Conservation (phyloP, 2,888 invertebrate species). For the Coelinius sp. region DNA sequence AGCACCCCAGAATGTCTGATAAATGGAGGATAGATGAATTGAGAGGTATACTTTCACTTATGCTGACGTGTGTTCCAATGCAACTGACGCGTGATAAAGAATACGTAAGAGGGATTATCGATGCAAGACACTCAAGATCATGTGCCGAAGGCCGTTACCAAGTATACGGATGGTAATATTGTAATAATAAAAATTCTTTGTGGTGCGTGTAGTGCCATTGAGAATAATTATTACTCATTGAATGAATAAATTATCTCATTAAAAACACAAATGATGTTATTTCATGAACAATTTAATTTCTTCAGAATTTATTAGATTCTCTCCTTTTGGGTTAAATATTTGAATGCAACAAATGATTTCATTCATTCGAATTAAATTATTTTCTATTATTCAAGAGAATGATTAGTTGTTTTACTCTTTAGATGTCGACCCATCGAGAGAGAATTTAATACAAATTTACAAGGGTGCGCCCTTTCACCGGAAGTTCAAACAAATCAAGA, state of each 20-base stretch:
- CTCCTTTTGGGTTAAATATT: no score
- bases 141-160: constrained; percentile 10
- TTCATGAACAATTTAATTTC: not conserved
- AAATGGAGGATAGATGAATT: not conserved
- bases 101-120: constrained; percentile 8
- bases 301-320: no score
- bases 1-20: not conserved
- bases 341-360: not conserved
- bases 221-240: not conserved
- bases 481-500: constrained; percentile 54
- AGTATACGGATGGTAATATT: constrained; percentile 10
- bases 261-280: not conserved
- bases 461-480: constrained; percentile 50
- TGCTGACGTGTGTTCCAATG: not conserved
- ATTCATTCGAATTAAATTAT: not conserved
- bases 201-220: not conserved
- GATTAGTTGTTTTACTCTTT: not conserved
- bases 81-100: constrained; percentile 10
- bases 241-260: not conserved
- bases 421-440: not conserved
- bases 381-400: not conserved
- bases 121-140: constrained; percentile 17
- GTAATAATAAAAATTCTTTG: not conserved
- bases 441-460: not conserved
- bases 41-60: constrained; percentile 19